Evolutionary conservation across 2,113 vertebrate species (phyloP).

Genomic region (Phoenicopterus ruber): DNA sequence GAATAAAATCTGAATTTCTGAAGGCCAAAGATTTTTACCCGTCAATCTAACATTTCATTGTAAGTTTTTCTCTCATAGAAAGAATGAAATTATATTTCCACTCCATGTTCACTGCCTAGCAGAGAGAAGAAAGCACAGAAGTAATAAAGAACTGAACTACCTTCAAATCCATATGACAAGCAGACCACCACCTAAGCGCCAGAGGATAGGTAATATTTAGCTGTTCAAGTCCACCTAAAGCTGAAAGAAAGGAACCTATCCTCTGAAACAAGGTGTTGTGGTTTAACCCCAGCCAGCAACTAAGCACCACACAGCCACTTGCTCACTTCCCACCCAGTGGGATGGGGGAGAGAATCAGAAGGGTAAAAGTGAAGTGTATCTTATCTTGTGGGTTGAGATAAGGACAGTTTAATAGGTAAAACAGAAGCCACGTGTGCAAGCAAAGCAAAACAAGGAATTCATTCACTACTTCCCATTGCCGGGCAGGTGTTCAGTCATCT

Average conservation of each 20-base stretch:
- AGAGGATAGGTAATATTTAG: constrained; percentile 48
- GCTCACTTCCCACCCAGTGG: no score
- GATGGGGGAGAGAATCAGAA: no score
- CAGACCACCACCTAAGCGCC: constrained; percentile 46
- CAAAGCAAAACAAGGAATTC: no score
- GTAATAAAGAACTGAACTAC: constrained; percentile 75
- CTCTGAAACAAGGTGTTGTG: no score
- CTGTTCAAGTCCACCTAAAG: constrained; percentile 45
- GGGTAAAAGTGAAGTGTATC: no score
- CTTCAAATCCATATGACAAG: constrained; percentile 64
- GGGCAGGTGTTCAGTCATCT: no score
- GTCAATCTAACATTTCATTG: not conserved
- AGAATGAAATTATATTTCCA: constrained; percentile 57
- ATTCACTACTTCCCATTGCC: no score
- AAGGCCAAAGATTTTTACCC: constrained; percentile 60
- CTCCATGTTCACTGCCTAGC: constrained; percentile 46
- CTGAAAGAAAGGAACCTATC: constrained; percentile 53
- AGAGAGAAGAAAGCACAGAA: constrained; percentile 61
- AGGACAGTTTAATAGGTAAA: no score
- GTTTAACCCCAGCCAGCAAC: no score
- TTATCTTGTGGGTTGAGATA: no score
- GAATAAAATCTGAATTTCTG: constrained; percentile 60
- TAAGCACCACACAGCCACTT: no score
- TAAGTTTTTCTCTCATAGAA: not conserved
- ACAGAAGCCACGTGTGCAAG: no score